These are phyloP conservation scores for Spinibarbus caldwelli DNA, from an alignment of 2,797 vertebrate genomes.

Conservation along the genomic window DNA sequence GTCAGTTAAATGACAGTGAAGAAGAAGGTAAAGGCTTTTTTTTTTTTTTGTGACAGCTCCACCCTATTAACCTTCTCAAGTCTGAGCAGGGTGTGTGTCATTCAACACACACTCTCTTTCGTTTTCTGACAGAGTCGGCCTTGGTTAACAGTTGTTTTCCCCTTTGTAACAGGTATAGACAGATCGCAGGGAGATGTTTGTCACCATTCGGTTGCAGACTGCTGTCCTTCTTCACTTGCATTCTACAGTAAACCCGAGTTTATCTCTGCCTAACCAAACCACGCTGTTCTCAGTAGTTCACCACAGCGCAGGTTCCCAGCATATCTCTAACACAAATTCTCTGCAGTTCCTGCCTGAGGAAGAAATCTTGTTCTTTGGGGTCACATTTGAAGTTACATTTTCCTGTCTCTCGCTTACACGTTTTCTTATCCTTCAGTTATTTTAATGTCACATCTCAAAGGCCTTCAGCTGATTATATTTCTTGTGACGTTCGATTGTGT, in stretches of 20 bases:
- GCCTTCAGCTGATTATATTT: slow-evolving; percentile 2
- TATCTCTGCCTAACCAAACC: slow-evolving; percentile 1
- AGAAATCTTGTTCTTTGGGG: background rate
- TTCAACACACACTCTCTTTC: background rate
- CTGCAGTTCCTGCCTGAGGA: background rate
- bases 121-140: background rate
- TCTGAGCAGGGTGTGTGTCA: slow-evolving; percentile 36
- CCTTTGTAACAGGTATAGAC: slow-evolving; percentile 25
- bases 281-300: slow-evolving; percentile 19
- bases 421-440: background rate
- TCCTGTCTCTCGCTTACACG: background rate
- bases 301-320: slow-evolving; percentile 3
- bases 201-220: slow-evolving; percentile 22
- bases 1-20: slow-evolving; percentile 24
- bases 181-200: background rate
- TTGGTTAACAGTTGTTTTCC: slow-evolving; percentile 20
- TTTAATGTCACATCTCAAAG: slow-evolving; percentile 24
- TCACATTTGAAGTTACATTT: slow-evolving; percentile 4
- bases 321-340: background rate
- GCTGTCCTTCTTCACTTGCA: slow-evolving; percentile 6
- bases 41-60: slow-evolving; percentile 23
- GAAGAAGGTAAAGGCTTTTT: slow-evolving; percentile 23
- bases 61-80: slow-evolving; percentile 32
- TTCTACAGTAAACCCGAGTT: slow-evolving; percentile 32
- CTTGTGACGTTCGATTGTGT: slow-evolving; percentile 1